Evolutionary conservation across 1,140 invertebrate genomes (phyloP), one percentile per base, ranked within the genome.

Genomic region (Marisa cornuarietis): DNA sequence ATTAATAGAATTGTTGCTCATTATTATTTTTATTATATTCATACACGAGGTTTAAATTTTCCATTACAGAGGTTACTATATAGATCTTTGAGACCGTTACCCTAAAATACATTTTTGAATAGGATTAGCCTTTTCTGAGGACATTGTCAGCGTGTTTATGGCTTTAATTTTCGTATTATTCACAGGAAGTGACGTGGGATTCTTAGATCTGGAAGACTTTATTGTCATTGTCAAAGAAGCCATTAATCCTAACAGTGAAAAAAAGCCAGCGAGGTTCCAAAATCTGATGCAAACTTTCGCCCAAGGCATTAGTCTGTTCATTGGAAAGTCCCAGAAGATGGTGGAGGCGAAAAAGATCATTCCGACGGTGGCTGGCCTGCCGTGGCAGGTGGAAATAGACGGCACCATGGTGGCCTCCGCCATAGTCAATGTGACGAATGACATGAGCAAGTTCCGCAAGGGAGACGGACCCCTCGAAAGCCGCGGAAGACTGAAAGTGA

Each of bases 261-360:
- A 54, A n/a, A 10, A 16, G 20, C 71, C 42, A 16, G 16, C 51
- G 18, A 42, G 7, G 18, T 2, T 73, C 7, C 14, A 52, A 0
- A 52, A 22, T n/a, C 20, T 73, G 14, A n/a, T 51, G 10, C 62
- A 77, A 51, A 66, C 54, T 22, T n/a, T 77, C 7, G 18, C 76
- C 8, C 7, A 68, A 20, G 76, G 76, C 11, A 20, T 77, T 26
- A 26, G 54, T 4, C n/a, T 54, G 0, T 77, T 69, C 65, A n/a
- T 77, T 22, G 76, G 76, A 63, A 77, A 77, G 65, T 77, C 76
- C 20, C n/a, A 51, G 63, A 77, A 77, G 22, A 62, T 77, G 76
- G 65, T 77, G 76, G 76, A 77, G 49, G n/a, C 66, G 49, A 65
- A 51, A 20, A 52, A 65, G 65, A 68, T 54, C 13, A 51, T 77